A percentile compares a stretch with the other conserved stretches of the same genome.
These are phyloP conservation scores for Temnothorax unifasciatus DNA, from an alignment of 2,888 invertebrate genomes.

Conservation along the genomic window DNA sequence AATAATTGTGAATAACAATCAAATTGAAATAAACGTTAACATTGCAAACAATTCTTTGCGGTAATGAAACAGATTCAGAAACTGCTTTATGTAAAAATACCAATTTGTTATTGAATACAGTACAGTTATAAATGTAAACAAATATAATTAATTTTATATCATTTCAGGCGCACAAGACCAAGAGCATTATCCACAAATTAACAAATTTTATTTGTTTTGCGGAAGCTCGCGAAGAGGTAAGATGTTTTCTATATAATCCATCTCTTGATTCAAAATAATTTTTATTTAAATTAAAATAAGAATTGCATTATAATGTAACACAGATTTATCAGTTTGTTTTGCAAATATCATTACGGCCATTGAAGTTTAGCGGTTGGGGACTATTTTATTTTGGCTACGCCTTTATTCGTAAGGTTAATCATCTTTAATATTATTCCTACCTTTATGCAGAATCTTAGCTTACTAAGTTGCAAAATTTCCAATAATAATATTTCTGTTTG, in stretches of 20 bases:
- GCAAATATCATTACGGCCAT: conserved; percentile 20
- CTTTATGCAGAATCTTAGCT: not conserved
- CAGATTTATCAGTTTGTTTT: conserved; percentile 9
- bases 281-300: not conserved
- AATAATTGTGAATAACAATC: no score
- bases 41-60: no score
- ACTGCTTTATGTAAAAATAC: no score
- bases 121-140: no score
- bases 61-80: no score
- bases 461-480: not conserved
- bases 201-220: not conserved
- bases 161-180: no score
- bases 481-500: not conserved
- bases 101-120: no score
- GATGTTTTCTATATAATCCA: not conserved
- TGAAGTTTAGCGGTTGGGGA: not conserved
- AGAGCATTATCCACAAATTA: no score
- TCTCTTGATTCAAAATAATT: not conserved
- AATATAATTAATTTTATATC: no score
- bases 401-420: conserved; percentile 2
- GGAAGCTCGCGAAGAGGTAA: not conserved
- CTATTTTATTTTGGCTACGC: conserved; percentile 1
- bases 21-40: not conserved
- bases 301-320: not conserved
- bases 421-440: not conserved